Conservation (phyloP, 92 coral and sea anemone genomes). For the Phymanthus crucifer region DNA sequence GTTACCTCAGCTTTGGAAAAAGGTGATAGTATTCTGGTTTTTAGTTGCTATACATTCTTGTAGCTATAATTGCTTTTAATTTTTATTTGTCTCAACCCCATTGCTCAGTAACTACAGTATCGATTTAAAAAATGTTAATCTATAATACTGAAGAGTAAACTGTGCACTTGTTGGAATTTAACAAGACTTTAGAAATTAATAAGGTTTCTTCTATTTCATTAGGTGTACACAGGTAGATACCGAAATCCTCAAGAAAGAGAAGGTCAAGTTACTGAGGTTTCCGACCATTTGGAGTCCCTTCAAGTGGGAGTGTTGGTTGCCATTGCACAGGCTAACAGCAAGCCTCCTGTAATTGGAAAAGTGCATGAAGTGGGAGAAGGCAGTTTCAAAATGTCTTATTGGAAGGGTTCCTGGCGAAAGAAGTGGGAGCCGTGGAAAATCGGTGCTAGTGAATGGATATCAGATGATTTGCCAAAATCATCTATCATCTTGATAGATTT, state of each 20-base stretch:
- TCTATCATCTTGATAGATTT: not conserved
- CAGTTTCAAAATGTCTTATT: not conserved
- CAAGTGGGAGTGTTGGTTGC: not conserved
- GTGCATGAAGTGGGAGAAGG: not conserved
- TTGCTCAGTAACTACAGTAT: too few species aligned
- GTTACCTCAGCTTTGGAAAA: too few species aligned
- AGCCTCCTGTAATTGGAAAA: slow-evolving; percentile 8
- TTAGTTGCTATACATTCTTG: too few species aligned
- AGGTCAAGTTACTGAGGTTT: not conserved
- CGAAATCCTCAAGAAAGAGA: not conserved
- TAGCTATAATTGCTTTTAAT: too few species aligned
- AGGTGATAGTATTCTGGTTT: too few species aligned
- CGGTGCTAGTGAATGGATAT: not conserved
- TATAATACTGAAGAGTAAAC: too few species aligned
- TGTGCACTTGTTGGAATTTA: too few species aligned
- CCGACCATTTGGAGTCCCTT: not conserved
- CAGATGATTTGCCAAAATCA: slow-evolving; percentile 7
- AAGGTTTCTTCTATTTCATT: too few species aligned
- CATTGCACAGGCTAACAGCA: slow-evolving; percentile 2
- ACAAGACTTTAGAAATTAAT: too few species aligned
- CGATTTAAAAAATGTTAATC: too few species aligned
- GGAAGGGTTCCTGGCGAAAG: slow-evolving; percentile 14
- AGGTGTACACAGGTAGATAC: slow-evolving; percentile 23
- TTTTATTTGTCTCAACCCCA: too few species aligned
- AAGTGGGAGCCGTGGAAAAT: not conserved